Base-by-base conservation (phyloP, 2,888 invertebrate genomes). In the Sarcophaga variegata region DNA sequence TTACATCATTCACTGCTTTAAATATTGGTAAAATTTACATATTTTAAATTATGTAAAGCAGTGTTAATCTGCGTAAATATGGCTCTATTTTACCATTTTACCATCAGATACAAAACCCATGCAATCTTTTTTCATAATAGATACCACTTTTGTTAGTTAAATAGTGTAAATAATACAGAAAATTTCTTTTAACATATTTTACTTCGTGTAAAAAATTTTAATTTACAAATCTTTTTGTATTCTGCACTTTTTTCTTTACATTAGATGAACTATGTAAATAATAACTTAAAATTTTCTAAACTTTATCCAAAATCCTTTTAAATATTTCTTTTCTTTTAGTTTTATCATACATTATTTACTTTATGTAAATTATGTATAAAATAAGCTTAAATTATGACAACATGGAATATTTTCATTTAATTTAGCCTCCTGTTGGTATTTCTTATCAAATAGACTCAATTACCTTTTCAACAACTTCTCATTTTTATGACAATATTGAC, bases 401-500 rank as follows among this genome's bases (percentile, higher is more conserved):
- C 1, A 12, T 54, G 14, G 12, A 17, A 14, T 17, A 54, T 54
- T 54, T 54, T 17, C 12, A 12, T 54, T 54, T 17, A 54, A 54
- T 54, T n/a, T 54, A 17, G 54, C 54, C 54, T 54, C 14, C 17
- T 54, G 17, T 14, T 54, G 54, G 54, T 54, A 54, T 54, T 54
- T 54, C 54, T 14, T 54, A 54, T 54, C 54, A 54, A 64, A 67
- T 20, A n/a, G 10, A 67, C 67, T 25, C n/a, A 67, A 67, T 67
- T 67, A 20, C n/a, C 54, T 17, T 54, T 54, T 54, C 17, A 14
- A 54, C 54, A 14, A 17, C 54, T 72, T 60, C 59, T 27, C 47
- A 25, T 49, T n/a, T 71, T 54, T 54, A 49, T 59, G 60, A 60
- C 45, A 70, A 49, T 20, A 70, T 70, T 63, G 63, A 20, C 25